Evolutionary conservation across 2,888 invertebrate genomes (phyloP), one percentile per base, ranked within the genome.

Genomic region (Chloromyia formosa): DNA sequence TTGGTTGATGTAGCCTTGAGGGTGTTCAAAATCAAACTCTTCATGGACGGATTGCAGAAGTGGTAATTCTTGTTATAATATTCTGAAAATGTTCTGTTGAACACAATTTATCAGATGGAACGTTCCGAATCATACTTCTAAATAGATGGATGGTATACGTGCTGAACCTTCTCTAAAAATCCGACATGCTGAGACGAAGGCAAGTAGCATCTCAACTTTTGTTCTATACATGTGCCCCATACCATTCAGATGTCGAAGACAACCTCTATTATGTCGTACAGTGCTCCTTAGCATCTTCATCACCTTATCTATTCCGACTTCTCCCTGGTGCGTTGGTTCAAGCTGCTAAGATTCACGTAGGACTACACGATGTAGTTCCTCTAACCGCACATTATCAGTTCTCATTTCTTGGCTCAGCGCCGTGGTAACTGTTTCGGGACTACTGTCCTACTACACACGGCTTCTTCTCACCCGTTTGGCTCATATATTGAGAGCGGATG

Each of bases 321-420:
- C 22, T 16, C 27, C 61, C 23, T 27, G 49, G 7, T 14, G 27
- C 10, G 45, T 22, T 66, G 45, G 23, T 61, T 20, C 16, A 20
- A 42, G 23, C 66, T 45, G 16, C 49, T 45, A 49, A 49, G 66
- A 66, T 66, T 66, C 45, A 66, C 45, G 64, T 18, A 40, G 64
- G 12, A 20, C 7, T 54, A n/a, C n/a, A n/a, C n/a, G 53, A 16
- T 53, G 53, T 14, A 14, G 16, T 14, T 53, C 14, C 27, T 35
- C 27, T 35, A 35, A 35, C 27, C 27, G 27, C 27, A 35, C 27
- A 16, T 53, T 16, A 53, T 16, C 16, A 53, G 53, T 53, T 16
- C 53, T 53, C 53, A 14, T 53, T 14, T 53, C 53, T 53, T 53
- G 53, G 53, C 53, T 53, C 16, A 14, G 14, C 14, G 14, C 53